Evolutionary conservation across 2,797 vertebrate species (phyloP).

Genomic region (Selene dorsalis): DNA sequence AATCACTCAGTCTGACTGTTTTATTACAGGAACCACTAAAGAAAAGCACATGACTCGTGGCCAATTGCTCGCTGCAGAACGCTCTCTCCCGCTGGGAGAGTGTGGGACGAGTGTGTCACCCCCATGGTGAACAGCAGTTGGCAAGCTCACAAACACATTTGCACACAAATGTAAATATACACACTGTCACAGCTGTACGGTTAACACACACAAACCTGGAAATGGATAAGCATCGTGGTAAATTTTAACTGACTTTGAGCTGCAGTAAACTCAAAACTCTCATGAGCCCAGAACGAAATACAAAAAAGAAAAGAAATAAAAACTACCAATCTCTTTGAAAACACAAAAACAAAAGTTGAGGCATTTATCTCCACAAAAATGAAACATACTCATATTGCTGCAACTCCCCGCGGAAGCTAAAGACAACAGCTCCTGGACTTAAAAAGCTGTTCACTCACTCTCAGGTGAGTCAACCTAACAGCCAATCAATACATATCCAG

Average conservation of each 20-base stretch:
- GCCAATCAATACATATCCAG: constrained; percentile 70
- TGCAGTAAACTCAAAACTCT: constrained; percentile 27
- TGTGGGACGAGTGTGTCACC: constrained; percentile 9
- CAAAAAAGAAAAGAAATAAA: background rate
- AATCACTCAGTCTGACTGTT: constrained; percentile 36
- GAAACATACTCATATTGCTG: constrained; percentile 45
- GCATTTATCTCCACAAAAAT: constrained; percentile 52
- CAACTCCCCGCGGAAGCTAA: constrained; percentile 47
- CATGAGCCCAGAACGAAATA: constrained; percentile 1
- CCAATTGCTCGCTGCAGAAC: constrained; percentile 27
- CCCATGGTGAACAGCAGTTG: constrained; percentile 11
- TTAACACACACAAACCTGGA: background rate
- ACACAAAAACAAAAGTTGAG: constrained; percentile 51
- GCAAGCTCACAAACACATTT: constrained; percentile 14
- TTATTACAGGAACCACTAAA: constrained; percentile 39
- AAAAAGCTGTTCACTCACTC: constrained; percentile 63
- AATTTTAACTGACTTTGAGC: background rate
- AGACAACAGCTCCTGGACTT: constrained; percentile 56
- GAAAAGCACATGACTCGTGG: constrained; percentile 34
- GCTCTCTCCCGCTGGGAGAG: constrained; percentile 11
- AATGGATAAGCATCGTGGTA: constrained; percentile 7
- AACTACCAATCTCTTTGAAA: constrained; percentile 49
- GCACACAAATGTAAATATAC: constrained; percentile 4
- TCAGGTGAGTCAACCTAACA: constrained; percentile 72
- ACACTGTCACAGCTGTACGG: background rate